These are phyloP conservation scores for Apamea sordens DNA, from an alignment of 2,888 invertebrate genomes.

Conservation along the genomic window DNA sequence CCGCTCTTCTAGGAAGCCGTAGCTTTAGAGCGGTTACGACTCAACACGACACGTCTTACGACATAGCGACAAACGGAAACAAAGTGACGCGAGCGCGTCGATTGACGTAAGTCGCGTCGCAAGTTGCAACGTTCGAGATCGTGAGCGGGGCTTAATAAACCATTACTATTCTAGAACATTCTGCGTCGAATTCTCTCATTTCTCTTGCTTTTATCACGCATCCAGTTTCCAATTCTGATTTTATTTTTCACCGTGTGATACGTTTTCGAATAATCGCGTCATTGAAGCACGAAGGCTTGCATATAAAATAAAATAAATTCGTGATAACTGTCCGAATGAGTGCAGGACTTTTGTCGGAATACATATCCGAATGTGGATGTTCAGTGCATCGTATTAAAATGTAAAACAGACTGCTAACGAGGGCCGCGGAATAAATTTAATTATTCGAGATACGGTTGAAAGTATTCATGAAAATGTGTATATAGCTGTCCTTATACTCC, in stretches of 20 bases:
- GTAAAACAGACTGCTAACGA: slow-evolving; percentile 58
- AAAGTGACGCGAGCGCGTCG: background rate
- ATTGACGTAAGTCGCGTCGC: background rate
- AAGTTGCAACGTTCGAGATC: background rate
- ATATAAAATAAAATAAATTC: slow-evolving; percentile 44
- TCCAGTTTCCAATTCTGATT: slow-evolving; percentile 26
- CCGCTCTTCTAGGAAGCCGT: background rate
- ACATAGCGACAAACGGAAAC: background rate
- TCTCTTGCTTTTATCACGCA: slow-evolving; percentile 15
- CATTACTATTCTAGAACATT: slow-evolving; percentile 24
- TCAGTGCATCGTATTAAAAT: slow-evolving; percentile 56
- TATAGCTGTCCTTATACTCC: too few species aligned
- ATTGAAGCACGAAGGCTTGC: slow-evolving; percentile 24
- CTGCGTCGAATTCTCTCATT: background rate
- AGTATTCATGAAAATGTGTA: slow-evolving; percentile 22
- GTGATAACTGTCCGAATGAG: slow-evolving; percentile 36
- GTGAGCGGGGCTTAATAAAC: background rate
- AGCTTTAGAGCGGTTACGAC: background rate
- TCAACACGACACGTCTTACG: background rate
- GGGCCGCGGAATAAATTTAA: slow-evolving; percentile 55
- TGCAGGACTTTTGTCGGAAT: slow-evolving; percentile 23
- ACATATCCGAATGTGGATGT: slow-evolving; percentile 26
- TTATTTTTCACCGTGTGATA: slow-evolving; percentile 37
- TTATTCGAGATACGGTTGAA: slow-evolving; percentile 31
- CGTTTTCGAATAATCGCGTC: slow-evolving; percentile 38